phyloP scores from a whole-genome alignment of 2,113 vertebrate species.

The Tachuris rubrigastra region DNA sequence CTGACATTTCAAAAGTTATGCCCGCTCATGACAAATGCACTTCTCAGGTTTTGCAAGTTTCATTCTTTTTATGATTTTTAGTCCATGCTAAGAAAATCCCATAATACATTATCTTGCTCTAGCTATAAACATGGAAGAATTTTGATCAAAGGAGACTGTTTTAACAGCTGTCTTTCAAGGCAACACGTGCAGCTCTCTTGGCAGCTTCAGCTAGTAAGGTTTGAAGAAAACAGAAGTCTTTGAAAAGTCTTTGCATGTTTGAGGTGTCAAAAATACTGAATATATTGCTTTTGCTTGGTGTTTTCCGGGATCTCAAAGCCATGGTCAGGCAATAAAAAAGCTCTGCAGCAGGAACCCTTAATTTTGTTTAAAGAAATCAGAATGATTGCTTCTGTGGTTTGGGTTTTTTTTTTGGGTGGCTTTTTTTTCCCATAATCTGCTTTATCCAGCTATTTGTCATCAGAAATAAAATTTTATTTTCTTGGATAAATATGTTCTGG shows the following conservation, averaged over 20 bases:
- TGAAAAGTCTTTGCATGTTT: neutral
- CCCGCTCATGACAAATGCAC: conserved; percentile 30
- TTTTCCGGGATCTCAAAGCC: neutral
- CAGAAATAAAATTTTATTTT: conserved; percentile 26
- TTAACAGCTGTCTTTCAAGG: conserved; percentile 51
- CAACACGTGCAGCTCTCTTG: conserved; percentile 1
- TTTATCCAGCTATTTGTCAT: neutral
- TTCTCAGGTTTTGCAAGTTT: conserved; percentile 11
- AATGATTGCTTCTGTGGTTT: neutral
- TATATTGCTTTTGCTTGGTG: neutral
- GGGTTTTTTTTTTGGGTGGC: neutral
- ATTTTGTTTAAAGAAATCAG: neutral
- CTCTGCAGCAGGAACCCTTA: neutral
- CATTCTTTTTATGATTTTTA: conserved; percentile 32
- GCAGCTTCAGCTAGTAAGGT: neutral
- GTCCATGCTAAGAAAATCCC: neutral
- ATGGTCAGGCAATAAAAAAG: neutral
- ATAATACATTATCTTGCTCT: neutral
- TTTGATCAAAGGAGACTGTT: conserved; percentile 35
- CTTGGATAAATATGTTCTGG: neutral
- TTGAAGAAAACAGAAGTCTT: neutral
- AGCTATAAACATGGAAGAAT: conserved; percentile 31
- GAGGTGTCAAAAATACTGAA: conserved; percentile 12
- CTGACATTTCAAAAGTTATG: conserved; percentile 55
- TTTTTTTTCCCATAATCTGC: neutral